Percentiles rank a stretch among this genome's conserved stretches.
Evolutionary conservation across 2,888 invertebrate species (phyloP).

Genomic region (Actias luna): DNA sequence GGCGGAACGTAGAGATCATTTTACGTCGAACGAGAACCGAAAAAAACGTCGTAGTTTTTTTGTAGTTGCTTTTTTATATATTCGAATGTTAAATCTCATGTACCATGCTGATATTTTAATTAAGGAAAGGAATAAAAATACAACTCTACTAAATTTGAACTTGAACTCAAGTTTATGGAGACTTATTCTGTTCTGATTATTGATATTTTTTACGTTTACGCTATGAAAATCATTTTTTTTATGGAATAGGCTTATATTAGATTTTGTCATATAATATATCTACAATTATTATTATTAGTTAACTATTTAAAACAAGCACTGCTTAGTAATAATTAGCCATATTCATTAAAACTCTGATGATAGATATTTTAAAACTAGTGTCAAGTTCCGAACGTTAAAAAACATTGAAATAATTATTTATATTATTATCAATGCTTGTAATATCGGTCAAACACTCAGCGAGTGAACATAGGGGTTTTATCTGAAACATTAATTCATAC

Average conservation of each 20-base stretch:
- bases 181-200: too few relatives aligned
- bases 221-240: too few relatives aligned
- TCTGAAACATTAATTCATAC: slow-evolving; percentile 32
- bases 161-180: too few relatives aligned
- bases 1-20: slow-evolving; percentile 15
- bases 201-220: too few relatives aligned
- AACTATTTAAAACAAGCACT: too few relatives aligned
- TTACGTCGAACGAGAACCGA: slow-evolving; percentile 11
- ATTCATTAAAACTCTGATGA: not conserved
- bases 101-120: not conserved
- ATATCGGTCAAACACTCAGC: slow-evolving; percentile 52
- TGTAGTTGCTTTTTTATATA: slow-evolving; percentile 1
- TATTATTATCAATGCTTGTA: slow-evolving; percentile 45
- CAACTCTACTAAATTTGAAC: not conserved
- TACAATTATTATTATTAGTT: not conserved
- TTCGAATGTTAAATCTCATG: not conserved
- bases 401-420: slow-evolving; percentile 27
- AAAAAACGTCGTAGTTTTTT: not conserved
- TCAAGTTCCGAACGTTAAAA: slow-evolving; percentile 17
- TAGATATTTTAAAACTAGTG: not conserved
- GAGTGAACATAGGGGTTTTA: slow-evolving; percentile 60
- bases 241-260: too few relatives aligned
- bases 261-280: not conserved
- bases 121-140: too few relatives aligned
- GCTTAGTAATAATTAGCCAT: too few relatives aligned